phyloP scores from a whole-genome alignment of 2,113 vertebrate genomes.

The Glareola pratincola region DNA sequence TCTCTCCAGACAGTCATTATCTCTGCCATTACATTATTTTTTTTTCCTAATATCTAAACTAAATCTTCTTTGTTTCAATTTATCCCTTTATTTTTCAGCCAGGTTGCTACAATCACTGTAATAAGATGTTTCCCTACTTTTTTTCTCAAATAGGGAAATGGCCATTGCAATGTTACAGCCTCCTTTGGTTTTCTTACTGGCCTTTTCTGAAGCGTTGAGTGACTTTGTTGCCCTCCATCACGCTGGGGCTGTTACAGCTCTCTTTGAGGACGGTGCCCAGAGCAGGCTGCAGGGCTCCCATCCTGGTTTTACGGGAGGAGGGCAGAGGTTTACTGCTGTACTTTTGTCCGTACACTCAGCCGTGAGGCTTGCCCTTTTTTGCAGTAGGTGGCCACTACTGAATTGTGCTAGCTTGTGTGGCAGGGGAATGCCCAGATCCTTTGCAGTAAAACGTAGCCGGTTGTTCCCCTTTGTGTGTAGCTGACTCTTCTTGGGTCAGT shows the following conservation, averaged over 20 bases:
- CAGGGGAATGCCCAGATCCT: not conserved
- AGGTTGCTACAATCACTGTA: not conserved
- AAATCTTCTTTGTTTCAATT: not conserved
- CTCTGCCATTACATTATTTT: not conserved
- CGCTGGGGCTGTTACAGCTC: not conserved
- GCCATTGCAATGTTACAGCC: not conserved
- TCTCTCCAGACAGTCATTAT: not conserved
- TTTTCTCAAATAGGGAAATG: not conserved
- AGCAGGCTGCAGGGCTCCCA: not conserved
- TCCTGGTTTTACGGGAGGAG: not conserved
- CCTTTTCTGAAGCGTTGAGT: not conserved
- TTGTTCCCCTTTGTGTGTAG: not conserved
- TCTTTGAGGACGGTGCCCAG: not conserved
- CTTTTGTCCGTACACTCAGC: not conserved
- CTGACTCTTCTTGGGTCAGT: not conserved
- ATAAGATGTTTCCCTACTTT: not conserved
- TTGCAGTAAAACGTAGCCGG: not conserved
- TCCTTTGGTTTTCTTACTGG: not conserved
- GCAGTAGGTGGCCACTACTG: not conserved
- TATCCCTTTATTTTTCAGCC: not conserved
- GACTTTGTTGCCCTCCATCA: not conserved
- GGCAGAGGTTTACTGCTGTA: not conserved
- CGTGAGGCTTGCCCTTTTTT: not conserved
- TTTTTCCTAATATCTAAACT: not conserved
- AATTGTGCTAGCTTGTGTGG: not conserved